These are phyloP conservation scores for Fissipunctia ypsillon DNA, from an alignment of 2,888 invertebrate species.

Conservation along the genomic window DNA sequence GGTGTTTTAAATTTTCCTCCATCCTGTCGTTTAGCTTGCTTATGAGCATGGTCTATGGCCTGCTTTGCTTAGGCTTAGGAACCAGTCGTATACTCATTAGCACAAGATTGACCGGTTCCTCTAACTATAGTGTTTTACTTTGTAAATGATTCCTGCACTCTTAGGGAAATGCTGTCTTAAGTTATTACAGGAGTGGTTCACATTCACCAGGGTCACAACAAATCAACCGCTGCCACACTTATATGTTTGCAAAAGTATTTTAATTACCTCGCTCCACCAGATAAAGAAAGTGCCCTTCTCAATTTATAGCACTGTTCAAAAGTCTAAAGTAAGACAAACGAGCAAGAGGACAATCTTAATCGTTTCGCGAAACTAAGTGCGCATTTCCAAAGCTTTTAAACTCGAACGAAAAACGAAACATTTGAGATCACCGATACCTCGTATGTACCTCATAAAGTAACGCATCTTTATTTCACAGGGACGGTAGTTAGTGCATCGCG, in stretches of 20 bases:
- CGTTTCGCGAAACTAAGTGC: slow-evolving; percentile 44
- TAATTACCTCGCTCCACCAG: slow-evolving; percentile 17
- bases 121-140: slow-evolving; percentile 37
- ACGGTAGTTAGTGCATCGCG: slow-evolving; percentile 61
- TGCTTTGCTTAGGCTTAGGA: slow-evolving; percentile 35
- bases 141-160: slow-evolving; percentile 31
- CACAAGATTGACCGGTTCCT: slow-evolving; percentile 53
- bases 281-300: slow-evolving; percentile 32
- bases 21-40: slow-evolving; percentile 42
- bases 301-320: slow-evolving; percentile 34
- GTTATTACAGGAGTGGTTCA: slow-evolving; percentile 11
- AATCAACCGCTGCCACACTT: background rate
- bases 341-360: slow-evolving; percentile 48
- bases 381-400: slow-evolving; percentile 44
- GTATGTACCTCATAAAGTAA: slow-evolving; percentile 45
- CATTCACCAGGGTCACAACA: background rate
- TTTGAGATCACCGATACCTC: slow-evolving; percentile 29
- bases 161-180: slow-evolving; percentile 27
- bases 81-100: slow-evolving; percentile 46
- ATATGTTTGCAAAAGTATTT: slow-evolving; percentile 17
- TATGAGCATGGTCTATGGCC: slow-evolving; percentile 12
- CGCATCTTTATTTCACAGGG: slow-evolving; percentile 56
- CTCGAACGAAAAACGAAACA: slow-evolving; percentile 45
- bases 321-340: slow-evolving; percentile 42
- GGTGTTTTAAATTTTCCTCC: slow-evolving; percentile 41